Evolutionary conservation across 2,888 invertebrate species (phyloP).

Genomic region (Morpho deidamia): DNA sequence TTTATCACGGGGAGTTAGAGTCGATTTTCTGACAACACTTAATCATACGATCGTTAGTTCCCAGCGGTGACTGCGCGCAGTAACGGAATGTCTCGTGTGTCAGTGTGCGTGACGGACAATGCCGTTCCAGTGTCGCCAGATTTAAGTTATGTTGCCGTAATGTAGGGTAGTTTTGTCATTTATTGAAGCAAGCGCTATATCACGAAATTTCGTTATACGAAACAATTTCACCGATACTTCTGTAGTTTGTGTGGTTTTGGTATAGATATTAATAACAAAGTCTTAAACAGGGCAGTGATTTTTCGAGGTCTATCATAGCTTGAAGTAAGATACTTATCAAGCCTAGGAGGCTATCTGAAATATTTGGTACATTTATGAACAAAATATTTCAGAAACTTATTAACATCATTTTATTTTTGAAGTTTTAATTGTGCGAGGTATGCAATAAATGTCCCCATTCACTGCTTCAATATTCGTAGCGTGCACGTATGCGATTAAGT

Average conservation of each 20-base stretch:
- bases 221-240: neutral
- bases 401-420: no score
- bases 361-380: no score
- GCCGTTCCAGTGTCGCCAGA: constrained; percentile 19
- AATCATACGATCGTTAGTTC: constrained; percentile 18
- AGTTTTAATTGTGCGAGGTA: constrained; percentile 58
- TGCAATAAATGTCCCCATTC: constrained; percentile 69
- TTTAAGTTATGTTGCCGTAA: neutral
- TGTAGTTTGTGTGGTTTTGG: no score
- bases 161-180: neutral
- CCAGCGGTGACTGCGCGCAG: constrained; percentile 15
- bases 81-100: constrained; percentile 29
- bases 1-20: constrained; percentile 4
- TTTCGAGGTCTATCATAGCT: no score
- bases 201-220: no score
- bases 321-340: no score
- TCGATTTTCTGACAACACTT: constrained; percentile 3
- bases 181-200: neutral
- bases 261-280: no score
- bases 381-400: no score
- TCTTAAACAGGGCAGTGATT: no score
- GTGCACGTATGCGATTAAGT: constrained; percentile 71
- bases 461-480: constrained; percentile 67
- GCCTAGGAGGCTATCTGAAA: no score
- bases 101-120: constrained; percentile 30